These are phyloP conservation scores for Phytoseiulus persimilis DNA, from an alignment of 2,888 invertebrate genomes.

Conservation along the genomic window DNA sequence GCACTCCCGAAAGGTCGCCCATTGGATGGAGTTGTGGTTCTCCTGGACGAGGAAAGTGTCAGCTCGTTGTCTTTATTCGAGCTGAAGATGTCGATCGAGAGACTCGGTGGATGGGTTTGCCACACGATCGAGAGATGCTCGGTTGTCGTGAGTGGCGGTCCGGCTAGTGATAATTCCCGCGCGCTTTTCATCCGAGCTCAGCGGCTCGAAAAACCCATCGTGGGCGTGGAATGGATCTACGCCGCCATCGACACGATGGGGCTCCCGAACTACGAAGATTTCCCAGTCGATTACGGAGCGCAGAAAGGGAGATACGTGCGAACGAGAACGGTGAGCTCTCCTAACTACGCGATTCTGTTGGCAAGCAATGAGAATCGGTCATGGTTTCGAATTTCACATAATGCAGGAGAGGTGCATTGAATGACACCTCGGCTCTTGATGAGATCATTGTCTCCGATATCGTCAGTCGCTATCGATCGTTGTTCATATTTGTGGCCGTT, in stretches of 20 bases:
- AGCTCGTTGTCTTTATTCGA: neutral
- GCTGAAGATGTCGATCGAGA: slow-evolving; percentile 33
- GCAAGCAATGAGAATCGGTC: too few relatives aligned
- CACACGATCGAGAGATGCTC: slow-evolving; percentile 29
- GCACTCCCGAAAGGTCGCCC: neutral
- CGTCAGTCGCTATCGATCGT: too few relatives aligned
- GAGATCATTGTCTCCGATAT: too few relatives aligned
- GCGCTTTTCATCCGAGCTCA: neutral
- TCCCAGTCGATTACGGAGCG: slow-evolving; percentile 11
- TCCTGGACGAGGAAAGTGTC: slow-evolving; percentile 7
- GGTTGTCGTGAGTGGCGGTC: neutral
- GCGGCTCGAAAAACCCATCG: slow-evolving; percentile 17
- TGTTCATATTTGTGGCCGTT: too few relatives aligned
- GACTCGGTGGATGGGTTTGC: slow-evolving; percentile 28
- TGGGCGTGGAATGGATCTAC: slow-evolving; percentile 25
- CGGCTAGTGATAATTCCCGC: neutral
- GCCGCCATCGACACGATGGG: slow-evolving; percentile 31
- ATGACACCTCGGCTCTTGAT: too few relatives aligned
- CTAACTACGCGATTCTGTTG: neutral
- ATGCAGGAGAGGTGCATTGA: too few relatives aligned
- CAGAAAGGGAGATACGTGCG: neutral
- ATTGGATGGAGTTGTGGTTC: slow-evolving; percentile 10
- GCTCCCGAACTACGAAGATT: neutral
- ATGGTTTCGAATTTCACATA: too few relatives aligned
- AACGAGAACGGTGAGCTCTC: neutral